These are phyloP conservation scores for Diacarnus erythraeanus DNA, from an alignment of 37 sponge, comb jelly and placozoan species.

Conservation along the genomic window DNA sequence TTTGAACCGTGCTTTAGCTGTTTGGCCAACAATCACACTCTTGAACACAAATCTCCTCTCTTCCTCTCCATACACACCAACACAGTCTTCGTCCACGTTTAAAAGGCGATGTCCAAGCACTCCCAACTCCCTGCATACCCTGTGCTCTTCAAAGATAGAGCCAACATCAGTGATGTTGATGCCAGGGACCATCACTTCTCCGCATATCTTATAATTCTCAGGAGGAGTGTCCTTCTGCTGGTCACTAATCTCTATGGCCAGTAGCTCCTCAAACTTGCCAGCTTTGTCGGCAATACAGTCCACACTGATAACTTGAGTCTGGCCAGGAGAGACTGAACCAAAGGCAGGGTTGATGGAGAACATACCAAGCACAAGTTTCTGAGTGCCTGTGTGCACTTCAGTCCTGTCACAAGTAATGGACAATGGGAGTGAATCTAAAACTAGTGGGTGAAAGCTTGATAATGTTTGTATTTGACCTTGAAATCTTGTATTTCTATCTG, in stretches of 20 bases:
- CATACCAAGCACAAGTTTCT: conserved; percentile 78
- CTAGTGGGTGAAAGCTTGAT: no score
- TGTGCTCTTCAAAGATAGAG: conserved; percentile 95
- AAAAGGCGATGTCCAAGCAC: conserved; percentile 60
- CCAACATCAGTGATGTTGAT: conserved; percentile 75
- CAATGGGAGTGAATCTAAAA: no score
- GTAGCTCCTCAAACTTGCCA: conserved; percentile 78
- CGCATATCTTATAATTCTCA: conserved; percentile 77
- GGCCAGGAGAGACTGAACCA: conserved; percentile 74
- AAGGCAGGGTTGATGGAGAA: conserved; percentile 87
- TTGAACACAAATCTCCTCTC: conserved; percentile 90
- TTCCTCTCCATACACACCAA: conserved; percentile 88
- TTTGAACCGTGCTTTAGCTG: conserved; percentile 83
- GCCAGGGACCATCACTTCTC: conserved; percentile 87
- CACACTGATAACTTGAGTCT: conserved; percentile 72
- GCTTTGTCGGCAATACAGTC: conserved; percentile 88
- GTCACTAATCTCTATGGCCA: conserved; percentile 91
- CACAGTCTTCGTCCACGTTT: conserved; percentile 56
- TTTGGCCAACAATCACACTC: conserved; percentile 90
- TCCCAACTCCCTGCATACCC: conserved; percentile 81
- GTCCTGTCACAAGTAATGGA: conserved; percentile 37
- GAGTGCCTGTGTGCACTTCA: conserved; percentile 69
- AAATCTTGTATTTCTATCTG: neutral
- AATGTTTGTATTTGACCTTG: neutral
- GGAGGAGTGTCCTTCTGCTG: conserved; percentile 41